Conservation (phyloP, 1,140 invertebrate species). For the Pararge aegeria region DNA sequence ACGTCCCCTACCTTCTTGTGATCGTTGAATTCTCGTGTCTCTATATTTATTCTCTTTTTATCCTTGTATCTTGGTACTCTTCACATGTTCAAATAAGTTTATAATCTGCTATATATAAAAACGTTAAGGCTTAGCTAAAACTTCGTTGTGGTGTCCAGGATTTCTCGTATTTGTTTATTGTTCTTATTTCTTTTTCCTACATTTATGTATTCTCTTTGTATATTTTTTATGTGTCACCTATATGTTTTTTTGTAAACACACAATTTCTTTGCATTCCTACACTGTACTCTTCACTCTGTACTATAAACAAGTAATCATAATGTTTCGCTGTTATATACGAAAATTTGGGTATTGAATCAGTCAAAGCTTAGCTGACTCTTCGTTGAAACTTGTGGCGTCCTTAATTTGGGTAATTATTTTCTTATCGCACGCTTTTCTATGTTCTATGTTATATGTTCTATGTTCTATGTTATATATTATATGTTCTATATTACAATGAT, state of each 20-base stretch:
- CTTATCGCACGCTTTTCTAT: slow-evolving; percentile 61
- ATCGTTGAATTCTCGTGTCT: slow-evolving; percentile 4
- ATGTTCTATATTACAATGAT: slow-evolving; percentile 37
- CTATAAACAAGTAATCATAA: too few relatives aligned
- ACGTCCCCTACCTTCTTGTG: slow-evolving; percentile 38
- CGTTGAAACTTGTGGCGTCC: slow-evolving; percentile 28
- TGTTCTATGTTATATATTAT: slow-evolving; percentile 38
- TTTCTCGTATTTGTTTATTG: too few relatives aligned
- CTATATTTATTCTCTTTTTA: slow-evolving; percentile 15
- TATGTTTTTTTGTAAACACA: too few relatives aligned
- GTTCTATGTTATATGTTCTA: slow-evolving; percentile 37
- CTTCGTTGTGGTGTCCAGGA: too few relatives aligned
- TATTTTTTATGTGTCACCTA: too few relatives aligned
- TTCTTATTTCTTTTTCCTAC: too few relatives aligned
- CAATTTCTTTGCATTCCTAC: background rate
- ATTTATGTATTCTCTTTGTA: too few relatives aligned
- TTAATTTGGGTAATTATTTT: slow-evolving; percentile 31
- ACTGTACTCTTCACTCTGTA: too few relatives aligned
- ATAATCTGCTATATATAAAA: background rate
- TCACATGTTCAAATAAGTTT: background rate
- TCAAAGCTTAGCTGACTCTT: slow-evolving; percentile 18
- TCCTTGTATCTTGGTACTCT: slow-evolving; percentile 9
- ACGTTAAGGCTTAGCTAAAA: background rate
- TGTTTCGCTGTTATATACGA: too few relatives aligned
- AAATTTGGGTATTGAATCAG: too few relatives aligned